A percentile compares a stretch with the other conserved stretches of the same genome.
These are phyloP conservation scores for Drosophila setifemur DNA, from an alignment of 1,140 invertebrate species.

Conservation along the genomic window DNA sequence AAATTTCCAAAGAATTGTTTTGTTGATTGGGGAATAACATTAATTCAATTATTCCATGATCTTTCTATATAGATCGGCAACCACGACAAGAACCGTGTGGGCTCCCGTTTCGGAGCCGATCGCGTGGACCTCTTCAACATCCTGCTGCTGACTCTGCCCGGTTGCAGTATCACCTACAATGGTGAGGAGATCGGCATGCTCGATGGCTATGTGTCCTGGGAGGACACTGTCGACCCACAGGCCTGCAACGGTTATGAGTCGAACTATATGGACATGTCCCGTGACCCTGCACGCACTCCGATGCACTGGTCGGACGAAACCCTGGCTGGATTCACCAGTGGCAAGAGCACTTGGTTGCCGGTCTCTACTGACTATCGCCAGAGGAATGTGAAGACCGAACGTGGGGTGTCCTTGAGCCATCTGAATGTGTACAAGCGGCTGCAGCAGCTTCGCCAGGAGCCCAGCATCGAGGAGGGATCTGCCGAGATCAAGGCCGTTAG, in stretches of 20 bases:
- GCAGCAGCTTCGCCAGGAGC: constrained; percentile 55
- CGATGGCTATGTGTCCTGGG: constrained; percentile 85
- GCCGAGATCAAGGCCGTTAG: constrained; percentile 64
- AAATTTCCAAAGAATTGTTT: too few species aligned
- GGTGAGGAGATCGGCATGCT: constrained; percentile 87
- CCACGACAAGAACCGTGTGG: constrained; percentile 86
- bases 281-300: constrained; percentile 89
- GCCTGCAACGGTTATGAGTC: constrained; percentile 84
- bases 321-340: constrained; percentile 80
- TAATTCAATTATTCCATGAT: not conserved
- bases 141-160: constrained; percentile 87
- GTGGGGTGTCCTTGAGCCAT: constrained; percentile 55
- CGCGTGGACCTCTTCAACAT: constrained; percentile 88
- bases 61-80: constrained; percentile 89
- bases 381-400: constrained; percentile 82
- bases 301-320: constrained; percentile 88
- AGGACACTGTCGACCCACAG: constrained; percentile 84
- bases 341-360: constrained; percentile 86
- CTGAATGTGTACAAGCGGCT: constrained; percentile 71
- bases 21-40: not conserved
- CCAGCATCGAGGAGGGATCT: constrained; percentile 65
- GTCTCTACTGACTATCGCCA: constrained; percentile 84
- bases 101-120: constrained; percentile 85
- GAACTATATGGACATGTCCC: constrained; percentile 82
- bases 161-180: constrained; percentile 87